Conservation (phyloP, 2,888 invertebrate genomes). For the Hirtodrosophila confusa region DNA sequence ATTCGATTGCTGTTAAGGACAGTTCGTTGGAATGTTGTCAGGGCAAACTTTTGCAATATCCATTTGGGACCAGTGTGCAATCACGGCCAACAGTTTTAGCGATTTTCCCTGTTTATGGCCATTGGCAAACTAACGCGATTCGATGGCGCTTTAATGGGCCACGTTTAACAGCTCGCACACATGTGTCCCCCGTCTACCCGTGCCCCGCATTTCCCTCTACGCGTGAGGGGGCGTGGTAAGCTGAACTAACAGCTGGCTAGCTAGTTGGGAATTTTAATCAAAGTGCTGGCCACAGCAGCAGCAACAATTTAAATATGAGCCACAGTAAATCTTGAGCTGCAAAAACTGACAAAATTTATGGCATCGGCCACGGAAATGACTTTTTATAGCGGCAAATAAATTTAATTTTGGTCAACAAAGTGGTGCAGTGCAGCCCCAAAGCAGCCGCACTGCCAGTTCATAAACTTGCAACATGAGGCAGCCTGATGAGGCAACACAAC, state of each 20-base stretch:
- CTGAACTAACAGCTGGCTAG: constrained; percentile 40
- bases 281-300: constrained; percentile 46
- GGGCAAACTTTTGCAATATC: constrained; percentile 50
- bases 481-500: constrained; percentile 58
- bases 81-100: constrained; percentile 9
- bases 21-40: constrained; percentile 21
- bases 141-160: constrained; percentile 65
- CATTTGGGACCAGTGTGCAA: constrained; percentile 42
- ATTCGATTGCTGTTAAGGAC: constrained; percentile 26
- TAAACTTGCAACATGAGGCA: constrained; percentile 53
- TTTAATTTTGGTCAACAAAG: constrained; percentile 79
- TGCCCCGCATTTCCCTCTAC: too few species aligned
- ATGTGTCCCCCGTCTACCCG: constrained; percentile 8
- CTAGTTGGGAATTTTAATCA: constrained; percentile 67
- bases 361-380: constrained; percentile 78
- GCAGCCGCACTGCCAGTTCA: constrained; percentile 48
- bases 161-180: constrained; percentile 60
- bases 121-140: constrained; percentile 60
- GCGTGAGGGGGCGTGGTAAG: constrained; percentile 37
- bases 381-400: constrained; percentile 79
- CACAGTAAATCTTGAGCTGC: constrained; percentile 72
- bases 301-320: constrained; percentile 75
- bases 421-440: constrained; percentile 32
- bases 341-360: constrained; percentile 76
- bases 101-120: constrained; percentile 51